Evolutionary conservation across 92 coral and sea anemone species (phyloP), one percentile per base, ranked within the genome.

Genomic region (Heteractis magnifica): DNA sequence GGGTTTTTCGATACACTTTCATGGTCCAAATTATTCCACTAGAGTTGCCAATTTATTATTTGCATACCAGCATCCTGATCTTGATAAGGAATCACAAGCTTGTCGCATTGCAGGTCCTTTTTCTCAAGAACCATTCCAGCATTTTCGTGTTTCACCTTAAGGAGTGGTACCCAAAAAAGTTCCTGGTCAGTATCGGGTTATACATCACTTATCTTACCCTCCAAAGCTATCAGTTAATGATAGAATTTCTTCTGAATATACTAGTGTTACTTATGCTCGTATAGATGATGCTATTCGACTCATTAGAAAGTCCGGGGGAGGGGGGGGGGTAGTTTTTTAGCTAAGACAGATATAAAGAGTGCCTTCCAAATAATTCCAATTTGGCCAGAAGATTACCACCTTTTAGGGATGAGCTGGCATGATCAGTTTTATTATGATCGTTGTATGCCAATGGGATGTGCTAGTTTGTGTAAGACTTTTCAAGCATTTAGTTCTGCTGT

Each of bases 121-220:
- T 72, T 50, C 52, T 19, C 26, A 60, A 44, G 78, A 65, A 64
- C 86, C 86, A 15, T 82, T 82, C n/a, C 51, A 51, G 52, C 26
- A 51, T 82, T 72, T 82, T 73, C 50, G 53, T 5, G 72, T 82
- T 56, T 82, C 86, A 51, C 86, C 7, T 26, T 26, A 0, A 26
- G 26, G 26, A 26, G 26, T 26, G 26, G 44, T 34, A 34, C 44
- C 44, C 44, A 81, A 81, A 76, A 81, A 81, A 81, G 77, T 76
- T 16, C 77, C 77, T 59, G 55, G 26, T 49, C 75, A 81, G 77
- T 81, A 62, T 68, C 84, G 77, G 44, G 44, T 34, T 34, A 89
- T 89, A 4, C 92, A 89, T 55, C 92, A 86, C 56, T 79, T 86
- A 41, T 89, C 92, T n/a, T 89, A 53, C 62, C 90, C 87, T 5